phyloP scores from a whole-genome alignment of 2,797 vertebrate species.

The Sebastes umbrosus region DNA sequence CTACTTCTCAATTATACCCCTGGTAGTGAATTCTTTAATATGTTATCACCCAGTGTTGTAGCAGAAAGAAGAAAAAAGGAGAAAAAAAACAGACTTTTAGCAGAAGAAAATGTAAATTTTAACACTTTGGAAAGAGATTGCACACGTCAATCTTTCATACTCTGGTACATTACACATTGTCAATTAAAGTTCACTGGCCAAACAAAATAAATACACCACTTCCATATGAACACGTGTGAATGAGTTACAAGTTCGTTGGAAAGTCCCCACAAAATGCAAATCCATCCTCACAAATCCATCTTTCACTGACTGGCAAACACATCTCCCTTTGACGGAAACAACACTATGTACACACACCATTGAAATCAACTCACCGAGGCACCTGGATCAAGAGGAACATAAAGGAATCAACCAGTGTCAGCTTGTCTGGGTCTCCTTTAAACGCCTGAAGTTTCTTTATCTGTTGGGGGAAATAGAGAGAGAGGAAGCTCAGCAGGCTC shows the following conservation, averaged over 20 bases:
- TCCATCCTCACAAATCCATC: background rate
- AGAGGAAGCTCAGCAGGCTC: conserved; percentile 35
- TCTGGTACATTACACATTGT: background rate
- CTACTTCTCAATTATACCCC: background rate
- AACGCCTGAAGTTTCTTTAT: conserved; percentile 93
- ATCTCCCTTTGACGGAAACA: conserved; percentile 17
- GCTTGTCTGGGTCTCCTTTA: conserved; percentile 91
- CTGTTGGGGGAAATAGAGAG: conserved; percentile 69
- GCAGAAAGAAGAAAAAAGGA: too few relatives aligned
- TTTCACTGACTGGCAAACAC: conserved; percentile 14
- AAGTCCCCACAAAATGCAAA: background rate
- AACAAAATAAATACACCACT: background rate
- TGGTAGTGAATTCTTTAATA: background rate
- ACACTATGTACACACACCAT: background rate
- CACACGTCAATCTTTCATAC: too few relatives aligned
- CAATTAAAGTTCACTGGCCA: background rate
- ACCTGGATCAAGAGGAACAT: conserved; percentile 94
- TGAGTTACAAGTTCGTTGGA: background rate
- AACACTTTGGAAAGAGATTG: background rate
- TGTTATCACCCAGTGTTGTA: background rate
- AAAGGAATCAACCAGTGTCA: conserved; percentile 96
- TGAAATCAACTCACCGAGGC: conserved; percentile 88
- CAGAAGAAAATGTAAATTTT: background rate
- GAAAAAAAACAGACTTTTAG: background rate
- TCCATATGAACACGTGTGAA: background rate